Evolutionary conservation across 2,113 vertebrate species (phyloP).

Genomic region (Elephas maximus): DNA sequence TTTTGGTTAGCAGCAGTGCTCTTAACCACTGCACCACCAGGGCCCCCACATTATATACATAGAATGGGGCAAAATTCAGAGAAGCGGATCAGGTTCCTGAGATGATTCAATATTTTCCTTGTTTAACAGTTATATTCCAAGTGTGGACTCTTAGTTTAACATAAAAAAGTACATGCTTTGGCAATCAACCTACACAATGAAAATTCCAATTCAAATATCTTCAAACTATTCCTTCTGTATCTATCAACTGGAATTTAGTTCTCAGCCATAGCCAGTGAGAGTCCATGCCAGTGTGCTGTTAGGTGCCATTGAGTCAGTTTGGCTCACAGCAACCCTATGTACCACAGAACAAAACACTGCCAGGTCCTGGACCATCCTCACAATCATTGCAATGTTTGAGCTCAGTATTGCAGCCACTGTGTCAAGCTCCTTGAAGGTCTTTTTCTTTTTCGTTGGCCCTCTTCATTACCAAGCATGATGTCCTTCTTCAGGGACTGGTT

Average conservation of each 20-base stretch:
- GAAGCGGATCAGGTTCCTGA: neutral
- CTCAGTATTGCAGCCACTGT: too few relatives aligned
- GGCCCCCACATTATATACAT: neutral
- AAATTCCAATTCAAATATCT: conserved; percentile 60
- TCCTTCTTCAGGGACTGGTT: too few relatives aligned
- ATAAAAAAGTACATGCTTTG: neutral
- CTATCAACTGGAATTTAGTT: conserved; percentile 26
- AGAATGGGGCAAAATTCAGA: conserved; percentile 10
- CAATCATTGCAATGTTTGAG: too few relatives aligned
- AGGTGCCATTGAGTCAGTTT: too few relatives aligned
- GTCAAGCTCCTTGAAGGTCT: too few relatives aligned
- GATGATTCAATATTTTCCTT: conserved; percentile 43
- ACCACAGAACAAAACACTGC: too few relatives aligned
- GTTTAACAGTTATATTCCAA: conserved; percentile 34
- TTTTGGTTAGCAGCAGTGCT: too few relatives aligned
- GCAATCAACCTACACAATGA: conserved; percentile 31
- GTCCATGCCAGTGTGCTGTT: neutral
- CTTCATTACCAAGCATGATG: too few relatives aligned
- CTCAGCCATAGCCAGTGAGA: neutral
- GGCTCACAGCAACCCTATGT: too few relatives aligned
- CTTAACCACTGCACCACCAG: too few relatives aligned
- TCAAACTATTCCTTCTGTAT: neutral
- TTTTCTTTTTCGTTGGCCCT: too few relatives aligned
- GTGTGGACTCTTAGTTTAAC: neutral
- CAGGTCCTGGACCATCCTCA: too few relatives aligned